Evolutionary conservation across 2,113 vertebrate genomes (phyloP), one percentile per base, ranked within the genome.

Genomic region (Chaetodon trifascialis): DNA sequence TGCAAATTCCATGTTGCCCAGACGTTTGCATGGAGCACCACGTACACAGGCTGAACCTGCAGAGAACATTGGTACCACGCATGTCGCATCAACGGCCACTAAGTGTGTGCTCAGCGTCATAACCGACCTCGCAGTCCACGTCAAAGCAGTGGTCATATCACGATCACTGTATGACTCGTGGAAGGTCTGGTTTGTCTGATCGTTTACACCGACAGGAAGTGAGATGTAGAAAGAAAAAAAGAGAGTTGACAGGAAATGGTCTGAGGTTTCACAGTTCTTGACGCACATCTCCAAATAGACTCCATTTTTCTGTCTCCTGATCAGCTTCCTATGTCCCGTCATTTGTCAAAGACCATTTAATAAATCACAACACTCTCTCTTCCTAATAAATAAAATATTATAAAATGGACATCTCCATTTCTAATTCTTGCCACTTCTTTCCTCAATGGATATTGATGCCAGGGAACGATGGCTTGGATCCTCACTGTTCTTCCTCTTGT

Each of bases 231-330:
- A 0, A 38, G 38, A 25, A 49, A 58, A 36, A 8, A 36, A 3
- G 36, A 62, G 67, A 66, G 64, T 47, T 85, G 49, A 76, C 67
- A 74, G 76, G 63, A 89, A 87, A 73, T 47, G 55, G 69, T 72
- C 25, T 66, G 62, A 58, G 74, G 56, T 89, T 77, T 84, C 60
- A 65, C 47, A 34, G 44, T 25, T 46, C n/a, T 47, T 62, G 51
- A 59, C 0, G 5, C 51, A 70, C 7, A n/a, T 66, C 42, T 52
- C 12, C 30, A 75, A 44, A 36, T 65, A 63, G 71, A 80, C 51
- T 30, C 8, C 0, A 7, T 60, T 59, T 11, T 59, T 16, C 49
- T 11, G 8, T 21, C 36, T 60, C 14, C 16, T 38, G 7, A 70
- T 64, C 51, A 46, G 2, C 3, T 34, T 36, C 6, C n/a, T 4